Evolutionary conservation across 2,888 invertebrate genomes (phyloP).

Genomic region (Cancer borealis): DNA sequence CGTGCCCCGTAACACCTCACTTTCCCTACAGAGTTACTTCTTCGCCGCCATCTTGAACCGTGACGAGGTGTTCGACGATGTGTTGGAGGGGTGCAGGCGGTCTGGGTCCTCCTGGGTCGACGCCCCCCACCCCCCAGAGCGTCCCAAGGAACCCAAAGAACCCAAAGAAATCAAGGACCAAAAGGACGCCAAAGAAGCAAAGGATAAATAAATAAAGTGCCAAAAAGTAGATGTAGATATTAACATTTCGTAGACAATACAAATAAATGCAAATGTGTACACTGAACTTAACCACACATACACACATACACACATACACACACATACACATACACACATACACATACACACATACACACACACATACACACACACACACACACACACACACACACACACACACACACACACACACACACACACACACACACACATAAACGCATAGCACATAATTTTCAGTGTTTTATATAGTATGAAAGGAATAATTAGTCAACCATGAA

Average conservation of each 20-base stretch:
- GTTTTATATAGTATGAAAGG: not conserved
- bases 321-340: slow-evolving; percentile 58
- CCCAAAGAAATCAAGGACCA: slow-evolving; percentile 36
- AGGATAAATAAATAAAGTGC: slow-evolving; percentile 53
- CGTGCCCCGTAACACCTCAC: not conserved
- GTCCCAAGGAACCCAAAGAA: not conserved
- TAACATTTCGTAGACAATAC: not conserved
- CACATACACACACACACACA: slow-evolving; percentile 27
- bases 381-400: slow-evolving; percentile 59
- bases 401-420: slow-evolving; percentile 58
- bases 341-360: slow-evolving; percentile 46
- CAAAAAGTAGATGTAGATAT: slow-evolving; percentile 35
- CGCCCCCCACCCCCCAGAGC: not conserved
- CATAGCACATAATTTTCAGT: slow-evolving; percentile 13
- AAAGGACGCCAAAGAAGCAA: slow-evolving; percentile 50
- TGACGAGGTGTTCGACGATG: slow-evolving; percentile 79
- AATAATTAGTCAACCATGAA: not conserved
- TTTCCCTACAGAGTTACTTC: slow-evolving; percentile 79
- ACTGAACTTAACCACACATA: not conserved
- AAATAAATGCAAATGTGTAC: not conserved
- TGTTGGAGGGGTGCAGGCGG: slow-evolving; percentile 75
- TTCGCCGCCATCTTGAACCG: slow-evolving; percentile 80
- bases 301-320: slow-evolving; percentile 46
- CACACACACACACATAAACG: slow-evolving; percentile 35
- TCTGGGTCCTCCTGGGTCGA: slow-evolving; percentile 63